Evolutionary conservation across 2,797 vertebrate genomes (phyloP).

Genomic region (Sparus aurata): DNA sequence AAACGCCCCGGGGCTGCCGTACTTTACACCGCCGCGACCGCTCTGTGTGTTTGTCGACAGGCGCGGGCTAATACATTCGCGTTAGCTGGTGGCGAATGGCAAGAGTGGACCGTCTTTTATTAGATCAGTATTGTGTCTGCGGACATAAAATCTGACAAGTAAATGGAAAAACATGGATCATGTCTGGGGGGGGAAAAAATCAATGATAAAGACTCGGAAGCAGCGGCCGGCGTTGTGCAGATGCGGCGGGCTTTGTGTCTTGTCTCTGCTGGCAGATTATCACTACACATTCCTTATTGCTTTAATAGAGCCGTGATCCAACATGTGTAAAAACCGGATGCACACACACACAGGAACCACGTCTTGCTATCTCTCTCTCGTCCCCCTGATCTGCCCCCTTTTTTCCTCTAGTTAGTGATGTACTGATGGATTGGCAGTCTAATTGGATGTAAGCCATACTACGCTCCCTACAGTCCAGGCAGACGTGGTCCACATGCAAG

Average conservation of each 20-base stretch:
- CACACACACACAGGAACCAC: conserved; percentile 1
- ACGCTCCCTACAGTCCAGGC: conserved; percentile 32
- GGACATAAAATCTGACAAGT: conserved; percentile 80
- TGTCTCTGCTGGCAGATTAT: conserved; percentile 65
- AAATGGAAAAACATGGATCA: conserved; percentile 83
- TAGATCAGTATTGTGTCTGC: conserved; percentile 75
- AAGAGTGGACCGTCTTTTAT: conserved; percentile 70
- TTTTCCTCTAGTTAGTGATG: conserved; percentile 33
- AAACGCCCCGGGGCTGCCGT: conserved; percentile 43
- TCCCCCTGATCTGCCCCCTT: background rate
- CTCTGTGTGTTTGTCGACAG: conserved; percentile 29
- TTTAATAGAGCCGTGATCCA: conserved; percentile 71
- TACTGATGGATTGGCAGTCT: conserved; percentile 63
- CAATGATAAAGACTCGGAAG: conserved; percentile 69
- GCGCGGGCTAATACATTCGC: conserved; percentile 58
- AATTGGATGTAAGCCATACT: conserved; percentile 64
- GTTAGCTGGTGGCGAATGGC: conserved; percentile 60
- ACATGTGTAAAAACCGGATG: conserved; percentile 4
- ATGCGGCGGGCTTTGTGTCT: conserved; percentile 50
- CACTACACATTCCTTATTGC: conserved; percentile 60
- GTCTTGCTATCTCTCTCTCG: background rate
- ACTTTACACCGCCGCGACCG: background rate
- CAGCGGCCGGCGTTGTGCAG: conserved; percentile 39
- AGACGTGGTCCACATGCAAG: conserved; percentile 53
- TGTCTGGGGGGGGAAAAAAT: conserved; percentile 50